A percentile compares a stretch with the other conserved stretches of the same genome.
These are phyloP conservation scores for Lepus timidus DNA, from an alignment of 2,113 vertebrate species.

Conservation along the genomic window DNA sequence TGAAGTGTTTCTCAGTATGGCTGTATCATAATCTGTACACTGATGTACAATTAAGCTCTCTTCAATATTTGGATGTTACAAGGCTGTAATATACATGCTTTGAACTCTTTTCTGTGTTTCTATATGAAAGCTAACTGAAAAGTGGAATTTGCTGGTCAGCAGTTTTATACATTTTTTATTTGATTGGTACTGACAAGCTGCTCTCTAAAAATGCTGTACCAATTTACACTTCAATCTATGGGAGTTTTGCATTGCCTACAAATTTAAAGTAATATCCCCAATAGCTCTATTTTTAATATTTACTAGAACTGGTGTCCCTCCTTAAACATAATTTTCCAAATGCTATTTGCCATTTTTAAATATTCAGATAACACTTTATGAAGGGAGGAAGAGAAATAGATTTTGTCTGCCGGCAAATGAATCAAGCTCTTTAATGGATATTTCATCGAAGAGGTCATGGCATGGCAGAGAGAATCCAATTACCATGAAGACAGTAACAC, in stretches of 20 bases:
- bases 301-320: neutral
- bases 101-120: neutral
- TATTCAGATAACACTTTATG: neutral
- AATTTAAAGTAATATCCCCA: too few relatives aligned
- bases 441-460: neutral
- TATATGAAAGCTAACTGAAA: slow-evolving; percentile 43
- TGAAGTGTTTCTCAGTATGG: neutral
- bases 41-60: neutral
- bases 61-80: neutral
- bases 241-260: neutral
- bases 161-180: slow-evolving; percentile 57
- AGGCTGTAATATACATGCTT: neutral
- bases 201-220: slow-evolving; percentile 54
- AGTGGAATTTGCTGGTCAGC: slow-evolving; percentile 52
- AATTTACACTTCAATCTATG: slow-evolving; percentile 49
- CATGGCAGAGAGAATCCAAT: neutral
- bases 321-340: neutral
- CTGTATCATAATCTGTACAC: neutral
- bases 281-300: neutral
- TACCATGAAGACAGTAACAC: accelerated
- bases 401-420: accelerated
- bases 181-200: slow-evolving; percentile 60
- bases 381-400: neutral
- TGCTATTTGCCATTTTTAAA: neutral
- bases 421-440: neutral